phyloP scores from a whole-genome alignment of 2,113 vertebrate species.

The Orcinus orca region DNA sequence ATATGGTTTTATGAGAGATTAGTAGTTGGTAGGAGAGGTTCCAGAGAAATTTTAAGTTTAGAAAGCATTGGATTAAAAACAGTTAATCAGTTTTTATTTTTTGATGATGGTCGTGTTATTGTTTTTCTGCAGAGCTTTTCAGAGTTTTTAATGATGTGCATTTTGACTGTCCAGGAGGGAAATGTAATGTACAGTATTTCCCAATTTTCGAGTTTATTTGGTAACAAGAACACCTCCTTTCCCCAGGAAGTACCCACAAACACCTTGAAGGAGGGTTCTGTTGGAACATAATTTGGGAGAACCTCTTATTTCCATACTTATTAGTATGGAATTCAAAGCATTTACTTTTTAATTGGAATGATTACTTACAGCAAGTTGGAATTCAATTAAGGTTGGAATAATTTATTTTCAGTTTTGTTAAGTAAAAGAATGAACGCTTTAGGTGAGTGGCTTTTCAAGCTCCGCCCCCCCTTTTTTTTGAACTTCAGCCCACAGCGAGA shows the following conservation, averaged over 20 bases:
- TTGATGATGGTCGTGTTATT: not conserved
- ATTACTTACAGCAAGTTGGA: not conserved
- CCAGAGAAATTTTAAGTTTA: not conserved
- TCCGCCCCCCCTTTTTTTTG: not conserved
- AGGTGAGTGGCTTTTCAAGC: not conserved
- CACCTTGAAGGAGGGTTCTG: not conserved
- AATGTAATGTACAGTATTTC: not conserved
- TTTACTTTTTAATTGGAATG: constrained; percentile 27
- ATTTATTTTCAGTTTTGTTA: constrained; percentile 33
- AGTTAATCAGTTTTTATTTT: constrained; percentile 5
- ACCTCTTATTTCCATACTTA: not conserved
- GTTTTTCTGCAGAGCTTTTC: constrained; percentile 21
- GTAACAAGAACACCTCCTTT: not conserved
- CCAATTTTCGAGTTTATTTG: not conserved
- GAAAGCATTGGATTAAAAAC: constrained; percentile 3
- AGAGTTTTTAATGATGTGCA: not conserved
- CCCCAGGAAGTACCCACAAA: not conserved
- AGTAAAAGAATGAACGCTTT: not conserved
- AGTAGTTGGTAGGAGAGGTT: not conserved
- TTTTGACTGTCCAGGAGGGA: constrained; percentile 11
- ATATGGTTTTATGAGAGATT: not conserved
- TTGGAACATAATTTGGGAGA: not conserved
- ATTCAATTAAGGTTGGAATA: constrained; percentile 24
- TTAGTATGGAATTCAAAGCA: not conserved
- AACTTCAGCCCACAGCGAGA: not conserved